phyloP scores from a whole-genome alignment of 2,888 invertebrate species.

The Harmothoe impar region DNA sequence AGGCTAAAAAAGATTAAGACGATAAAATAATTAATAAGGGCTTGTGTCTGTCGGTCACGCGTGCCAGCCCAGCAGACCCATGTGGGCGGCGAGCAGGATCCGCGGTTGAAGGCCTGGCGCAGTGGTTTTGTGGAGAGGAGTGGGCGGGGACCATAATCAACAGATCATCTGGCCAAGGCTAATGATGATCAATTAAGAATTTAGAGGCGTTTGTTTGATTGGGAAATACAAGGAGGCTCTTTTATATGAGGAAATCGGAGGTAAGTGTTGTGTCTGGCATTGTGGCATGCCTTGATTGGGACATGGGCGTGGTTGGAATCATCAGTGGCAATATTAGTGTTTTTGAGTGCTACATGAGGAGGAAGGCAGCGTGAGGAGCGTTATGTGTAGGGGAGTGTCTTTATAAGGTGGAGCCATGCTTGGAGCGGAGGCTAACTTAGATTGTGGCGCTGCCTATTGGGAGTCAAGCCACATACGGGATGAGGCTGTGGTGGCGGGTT shows the following conservation, averaged over 20 bases:
- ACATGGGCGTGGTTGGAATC: neutral
- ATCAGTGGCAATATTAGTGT: neutral
- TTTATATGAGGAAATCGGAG: neutral
- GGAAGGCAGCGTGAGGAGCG: neutral
- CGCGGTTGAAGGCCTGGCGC: conserved; percentile 11
- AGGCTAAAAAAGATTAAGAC: neutral
- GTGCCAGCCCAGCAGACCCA: neutral
- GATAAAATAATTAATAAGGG: neutral
- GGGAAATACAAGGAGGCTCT: neutral
- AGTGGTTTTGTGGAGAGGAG: neutral
- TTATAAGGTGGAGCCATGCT: neutral
- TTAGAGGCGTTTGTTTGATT: too few species aligned
- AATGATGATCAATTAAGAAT: too few species aligned
- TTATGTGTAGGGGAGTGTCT: neutral
- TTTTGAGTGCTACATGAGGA: conserved; percentile 4
- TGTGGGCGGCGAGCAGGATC: conserved; percentile 21
- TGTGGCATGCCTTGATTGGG: conserved; percentile 5
- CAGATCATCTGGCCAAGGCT: neutral
- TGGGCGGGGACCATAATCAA: neutral
- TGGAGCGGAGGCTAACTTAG: neutral
- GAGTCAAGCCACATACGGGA: neutral
- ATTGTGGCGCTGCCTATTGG: neutral
- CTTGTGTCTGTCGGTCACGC: neutral
- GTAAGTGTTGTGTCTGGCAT: conserved; percentile 2
- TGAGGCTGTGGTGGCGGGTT: too few species aligned